Percentiles rank a stretch among this genome's conserved stretches.
These are phyloP conservation scores for Tinamus major DNA, from an alignment of 2,797 vertebrate genomes.

Conservation along the genomic window DNA sequence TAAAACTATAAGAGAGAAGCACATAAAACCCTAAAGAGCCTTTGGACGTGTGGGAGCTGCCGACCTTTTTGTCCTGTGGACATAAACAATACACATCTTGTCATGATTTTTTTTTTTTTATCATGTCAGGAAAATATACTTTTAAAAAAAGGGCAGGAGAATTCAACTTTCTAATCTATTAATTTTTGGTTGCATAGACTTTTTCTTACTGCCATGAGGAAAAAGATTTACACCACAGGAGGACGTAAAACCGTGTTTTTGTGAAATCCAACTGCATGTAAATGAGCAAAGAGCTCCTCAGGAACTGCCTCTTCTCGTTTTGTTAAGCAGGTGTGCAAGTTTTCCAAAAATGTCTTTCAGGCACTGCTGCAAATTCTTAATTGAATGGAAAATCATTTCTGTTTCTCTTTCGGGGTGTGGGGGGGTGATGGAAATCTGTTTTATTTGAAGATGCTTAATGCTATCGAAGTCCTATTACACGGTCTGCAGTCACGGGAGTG, in stretches of 20 bases:
- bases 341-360: conserved; percentile 28
- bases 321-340: conserved; percentile 23
- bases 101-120: neutral
- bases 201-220: neutral
- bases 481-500: neutral
- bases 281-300: conserved; percentile 19
- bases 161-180: neutral
- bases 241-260: neutral
- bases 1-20: neutral
- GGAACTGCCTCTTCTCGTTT: neutral
- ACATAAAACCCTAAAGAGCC: neutral
- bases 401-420: rapidly evolving
- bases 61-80: neutral
- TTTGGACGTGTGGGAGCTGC: neutral
- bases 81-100: neutral
- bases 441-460: neutral
- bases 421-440: neutral
- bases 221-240: neutral
- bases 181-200: neutral
- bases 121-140: neutral
- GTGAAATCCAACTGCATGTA: conserved; percentile 37
- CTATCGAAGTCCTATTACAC: neutral
- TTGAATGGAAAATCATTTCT: neutral
- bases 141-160: neutral
- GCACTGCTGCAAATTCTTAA: neutral